A percentile compares a stretch with the other conserved stretches of the same genome.
phyloP scores from a whole-genome alignment of 2,113 vertebrate genomes.

The Carassius auratus region DNA sequence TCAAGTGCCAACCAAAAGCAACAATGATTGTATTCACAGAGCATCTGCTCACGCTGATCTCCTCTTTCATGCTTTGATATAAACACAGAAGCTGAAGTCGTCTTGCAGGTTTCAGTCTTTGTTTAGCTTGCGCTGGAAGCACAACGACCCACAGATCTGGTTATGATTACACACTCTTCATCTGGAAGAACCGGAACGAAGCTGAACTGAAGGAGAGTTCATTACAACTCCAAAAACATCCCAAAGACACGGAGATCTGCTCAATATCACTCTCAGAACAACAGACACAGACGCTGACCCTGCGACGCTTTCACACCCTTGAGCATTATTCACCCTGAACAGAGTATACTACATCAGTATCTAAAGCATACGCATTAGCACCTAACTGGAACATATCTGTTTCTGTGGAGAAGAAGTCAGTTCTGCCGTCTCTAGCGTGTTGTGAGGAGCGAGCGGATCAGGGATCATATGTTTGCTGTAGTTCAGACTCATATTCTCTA shows the following conservation, averaged over 20 bases:
- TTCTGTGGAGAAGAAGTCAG: no score
- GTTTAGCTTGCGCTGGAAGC: neutral
- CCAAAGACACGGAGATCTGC: neutral
- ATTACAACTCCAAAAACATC: neutral
- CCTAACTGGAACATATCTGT: no score
- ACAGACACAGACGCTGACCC: no score
- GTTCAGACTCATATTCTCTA: no score
- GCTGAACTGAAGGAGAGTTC: neutral
- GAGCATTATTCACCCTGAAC: no score
- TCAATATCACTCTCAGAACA: neutral
- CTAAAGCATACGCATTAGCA: no score
- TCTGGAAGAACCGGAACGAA: neutral
- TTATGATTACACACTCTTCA: neutral
- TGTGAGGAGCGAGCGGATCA: no score
- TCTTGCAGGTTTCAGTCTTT: conserved; percentile 16
- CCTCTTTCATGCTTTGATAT: neutral
- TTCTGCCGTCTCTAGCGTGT: no score
- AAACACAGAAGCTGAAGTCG: conserved; percentile 12
- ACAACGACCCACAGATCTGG: neutral
- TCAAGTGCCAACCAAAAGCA: no score
- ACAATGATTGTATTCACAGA: neutral
- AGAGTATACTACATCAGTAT: no score
- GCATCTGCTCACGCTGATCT: neutral
- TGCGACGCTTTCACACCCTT: no score
- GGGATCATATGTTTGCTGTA: no score